Evolutionary conservation across 1,140 invertebrate genomes (phyloP).

Genomic region (Temnothorax longispinosus): DNA sequence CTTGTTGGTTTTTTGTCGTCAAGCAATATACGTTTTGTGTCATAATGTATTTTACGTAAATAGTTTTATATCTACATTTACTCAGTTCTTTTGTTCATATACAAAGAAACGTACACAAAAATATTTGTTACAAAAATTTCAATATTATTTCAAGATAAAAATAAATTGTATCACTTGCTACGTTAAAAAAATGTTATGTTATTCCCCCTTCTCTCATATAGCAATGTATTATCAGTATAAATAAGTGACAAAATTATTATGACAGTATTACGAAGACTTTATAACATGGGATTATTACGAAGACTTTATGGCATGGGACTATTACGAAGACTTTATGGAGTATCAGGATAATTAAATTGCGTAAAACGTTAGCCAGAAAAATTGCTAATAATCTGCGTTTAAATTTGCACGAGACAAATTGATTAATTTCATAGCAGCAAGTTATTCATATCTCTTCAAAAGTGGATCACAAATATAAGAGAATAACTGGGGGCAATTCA

Average conservation of each 20-base stretch:
- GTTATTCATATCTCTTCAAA: conserved; percentile 35
- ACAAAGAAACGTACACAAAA: not conserved
- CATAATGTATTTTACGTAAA: not conserved
- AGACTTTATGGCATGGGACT: not conserved
- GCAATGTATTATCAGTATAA: not conserved
- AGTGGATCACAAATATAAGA: conserved; percentile 43
- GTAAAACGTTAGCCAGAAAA: conserved; percentile 1
- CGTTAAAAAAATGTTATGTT: not conserved
- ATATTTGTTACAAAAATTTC: not conserved
- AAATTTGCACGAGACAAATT: conserved; percentile 34
- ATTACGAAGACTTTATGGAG: not conserved
- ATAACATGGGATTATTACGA: not conserved
- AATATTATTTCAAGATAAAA: conserved; percentile 2
- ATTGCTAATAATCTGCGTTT: conserved; percentile 40
- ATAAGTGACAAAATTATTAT: not conserved
- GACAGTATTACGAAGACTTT: not conserved
- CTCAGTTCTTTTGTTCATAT: not conserved
- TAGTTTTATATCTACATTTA: not conserved
- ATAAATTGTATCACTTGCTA: not conserved
- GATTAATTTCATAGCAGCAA: conserved; percentile 34
- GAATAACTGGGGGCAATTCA: conserved; percentile 30
- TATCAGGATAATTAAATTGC: conserved; percentile 18
- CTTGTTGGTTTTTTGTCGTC: conserved; percentile 19
- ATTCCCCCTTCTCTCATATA: not conserved
- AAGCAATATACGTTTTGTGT: conserved; percentile 13